Conservation (phyloP, 2,797 vertebrate species). For the Eupleurogrammus muticus region DNA sequence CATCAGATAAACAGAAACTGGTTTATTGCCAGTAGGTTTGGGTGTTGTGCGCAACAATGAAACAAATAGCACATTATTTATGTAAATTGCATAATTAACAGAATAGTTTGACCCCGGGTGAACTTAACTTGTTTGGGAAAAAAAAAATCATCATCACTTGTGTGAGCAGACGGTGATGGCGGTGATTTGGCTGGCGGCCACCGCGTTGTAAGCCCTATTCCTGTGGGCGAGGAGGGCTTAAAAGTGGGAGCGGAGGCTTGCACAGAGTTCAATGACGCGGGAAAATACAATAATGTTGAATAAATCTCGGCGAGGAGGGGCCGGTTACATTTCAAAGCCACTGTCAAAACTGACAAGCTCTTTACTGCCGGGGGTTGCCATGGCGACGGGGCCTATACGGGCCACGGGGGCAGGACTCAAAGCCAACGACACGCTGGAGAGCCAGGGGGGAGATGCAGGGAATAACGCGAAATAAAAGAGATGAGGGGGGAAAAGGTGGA, state of each 20-base stretch:
- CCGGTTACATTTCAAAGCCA: conserved; percentile 53
- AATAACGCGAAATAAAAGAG: conserved; percentile 37
- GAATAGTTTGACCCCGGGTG: not conserved
- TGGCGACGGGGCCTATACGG: conserved; percentile 46
- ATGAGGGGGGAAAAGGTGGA: conserved; percentile 7
- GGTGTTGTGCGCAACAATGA: too few relatives aligned
- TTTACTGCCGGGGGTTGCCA: conserved; percentile 60
- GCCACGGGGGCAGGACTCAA: conserved; percentile 38
- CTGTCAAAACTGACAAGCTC: conserved; percentile 70
- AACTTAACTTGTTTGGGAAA: not conserved
- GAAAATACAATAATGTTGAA: conserved; percentile 55
- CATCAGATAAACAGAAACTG: too few relatives aligned
- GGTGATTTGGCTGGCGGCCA: conserved; percentile 12
- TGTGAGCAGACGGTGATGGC: not conserved
- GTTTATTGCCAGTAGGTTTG: too few relatives aligned
- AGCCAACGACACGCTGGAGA: too few relatives aligned
- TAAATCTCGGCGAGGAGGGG: conserved; percentile 44
- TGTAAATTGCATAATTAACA: not conserved
- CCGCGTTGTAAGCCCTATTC: conserved; percentile 26
- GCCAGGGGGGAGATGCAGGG: not conserved
- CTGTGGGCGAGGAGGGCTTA: conserved; percentile 2
- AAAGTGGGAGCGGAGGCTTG: conserved; percentile 30
- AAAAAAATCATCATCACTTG: not conserved
- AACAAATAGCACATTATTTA: too few relatives aligned
- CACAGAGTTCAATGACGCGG: conserved; percentile 43